Base-by-base conservation (phyloP, 2,113 vertebrate genomes). In the Ceyx cyanopectus region DNA sequence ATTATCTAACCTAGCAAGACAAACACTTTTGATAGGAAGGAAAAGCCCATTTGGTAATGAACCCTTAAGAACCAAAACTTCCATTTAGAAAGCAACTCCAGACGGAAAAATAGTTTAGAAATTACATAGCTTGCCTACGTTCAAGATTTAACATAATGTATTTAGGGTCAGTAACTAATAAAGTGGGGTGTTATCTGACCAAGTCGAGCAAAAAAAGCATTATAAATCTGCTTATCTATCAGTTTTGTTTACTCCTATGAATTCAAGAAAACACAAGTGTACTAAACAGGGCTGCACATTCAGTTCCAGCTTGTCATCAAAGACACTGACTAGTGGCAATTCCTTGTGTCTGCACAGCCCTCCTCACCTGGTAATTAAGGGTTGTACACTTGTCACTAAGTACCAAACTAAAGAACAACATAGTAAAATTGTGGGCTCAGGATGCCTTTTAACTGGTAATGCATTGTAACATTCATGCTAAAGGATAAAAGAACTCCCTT, bases 391-490 rank as follows among this genome's bases (percentile, higher is more conserved):
- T 81, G 76, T 18, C 18, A n/a, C 32, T 30, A 30, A 43, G 37
- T 66, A n/a, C 5, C 6, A 30, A 29, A 9, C 0, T 58, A 30
- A 37, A 69, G 9, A 76, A 13, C 9, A 32, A 10, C 2, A 0
- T 5, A 62, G 19, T 12, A 32, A 14, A 48, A 34, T 5, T 6
- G 10, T 60, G 61, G 34, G 29, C 15, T 68, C 10, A 46, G 24
- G 12, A 2, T n/a, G 23, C 20, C 22, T 43, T 75, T 34, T 53
- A 40, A 30, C 30, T 43, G 43, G 14, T 8, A 84, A 40, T 2
- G 5, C 22, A 9, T 14, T 34, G 7, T 43, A 61, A 6, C 22
- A 43, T 30, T 8, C 29, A 19, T 20, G 14, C 7, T 26, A 63
- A 67, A 30, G 17, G 29, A 81, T 13, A 57, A 6, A 6, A 80